Evolutionary conservation across 1,140 invertebrate species (phyloP), one percentile per base, ranked within the genome.

Genomic region (Cylas formicarius): DNA sequence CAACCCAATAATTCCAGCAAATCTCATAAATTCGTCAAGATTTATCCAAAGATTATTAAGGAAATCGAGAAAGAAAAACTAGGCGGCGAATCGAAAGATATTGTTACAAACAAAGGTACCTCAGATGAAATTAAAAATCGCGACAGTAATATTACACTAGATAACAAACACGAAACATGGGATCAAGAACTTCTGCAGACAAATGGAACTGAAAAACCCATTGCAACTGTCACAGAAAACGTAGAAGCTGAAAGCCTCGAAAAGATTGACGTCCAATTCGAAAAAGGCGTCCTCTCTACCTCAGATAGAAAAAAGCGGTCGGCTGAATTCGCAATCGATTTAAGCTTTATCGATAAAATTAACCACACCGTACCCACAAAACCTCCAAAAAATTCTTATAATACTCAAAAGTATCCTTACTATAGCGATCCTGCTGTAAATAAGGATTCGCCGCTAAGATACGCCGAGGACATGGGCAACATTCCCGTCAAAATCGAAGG

Each of bases 361-460:
- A 37, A 42, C n/a, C 46, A 48, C 26, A 40, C 38, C 6, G 42
- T 48, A 31, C 39, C 28, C 8, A 16, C 38, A n/a, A 16, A 17
- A 17, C 19, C 6, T 5, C 23, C 3, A 13, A 13, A 32, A 10
- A 8, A 17, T n/a, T 26, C 22, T 0, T 10, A 35, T 23, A 37
- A 50, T 23, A 19, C 28, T n/a, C 11, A 39, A 21, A 50, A 50
- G 16, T 63, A 57, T 51, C 61, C 61, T 3, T 63, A 60, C 42
- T 63, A 63, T 28, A 38, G 16, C 18, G 21, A 19, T 48, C 11
- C 33, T 33, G 44, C 23, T 14, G 10, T 74, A 4, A 60, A 67
- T 38, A 66, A 67, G 59, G 53, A 77, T 61, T 79, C 77, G 4
- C 73, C 76, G 1, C 47, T 78, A 16, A 57, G 72, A 26, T 80